Conservation (phyloP, 92 coral and sea anemone genomes). For the Heteractis magnifica region DNA sequence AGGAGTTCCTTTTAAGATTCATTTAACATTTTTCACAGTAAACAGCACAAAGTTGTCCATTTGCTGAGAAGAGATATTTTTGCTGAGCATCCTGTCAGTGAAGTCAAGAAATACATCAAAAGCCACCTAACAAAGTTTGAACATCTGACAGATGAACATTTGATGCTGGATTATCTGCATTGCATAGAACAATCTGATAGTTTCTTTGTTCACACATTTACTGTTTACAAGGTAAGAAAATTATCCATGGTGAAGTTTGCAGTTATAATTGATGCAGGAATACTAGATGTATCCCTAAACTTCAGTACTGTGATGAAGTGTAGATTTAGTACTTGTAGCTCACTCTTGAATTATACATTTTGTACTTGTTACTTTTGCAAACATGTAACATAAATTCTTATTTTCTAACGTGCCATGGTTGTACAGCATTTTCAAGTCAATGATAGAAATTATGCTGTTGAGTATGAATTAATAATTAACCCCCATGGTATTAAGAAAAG, state of each 20-base stretch:
- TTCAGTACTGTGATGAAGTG: not conserved
- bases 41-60: conserved; percentile 19
- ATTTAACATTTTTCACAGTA: conserved; percentile 23
- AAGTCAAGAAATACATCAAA: conserved; percentile 51
- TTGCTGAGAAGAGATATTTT: conserved; percentile 55
- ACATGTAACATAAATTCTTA: not conserved
- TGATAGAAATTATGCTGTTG: conserved; percentile 19
- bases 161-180: conserved; percentile 48
- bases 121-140: conserved; percentile 25
- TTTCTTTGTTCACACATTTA: conserved; percentile 53
- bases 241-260: not conserved
- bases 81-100: conserved; percentile 18
- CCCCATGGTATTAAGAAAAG: conserved; percentile 81
- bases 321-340: not conserved
- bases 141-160: conserved; percentile 21
- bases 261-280: not conserved
- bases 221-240: conserved; percentile 60
- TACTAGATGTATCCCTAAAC: not conserved
- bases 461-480: conserved; percentile 76
- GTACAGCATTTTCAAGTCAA: conserved; percentile 16
- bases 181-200: conserved; percentile 61
- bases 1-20: too few relatives aligned
- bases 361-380: not conserved
- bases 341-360: not conserved
- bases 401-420: conserved; percentile 18